Base-by-base conservation (phyloP, 2,797 vertebrate genomes). In the Ctenochaetus hawaiiensis region DNA sequence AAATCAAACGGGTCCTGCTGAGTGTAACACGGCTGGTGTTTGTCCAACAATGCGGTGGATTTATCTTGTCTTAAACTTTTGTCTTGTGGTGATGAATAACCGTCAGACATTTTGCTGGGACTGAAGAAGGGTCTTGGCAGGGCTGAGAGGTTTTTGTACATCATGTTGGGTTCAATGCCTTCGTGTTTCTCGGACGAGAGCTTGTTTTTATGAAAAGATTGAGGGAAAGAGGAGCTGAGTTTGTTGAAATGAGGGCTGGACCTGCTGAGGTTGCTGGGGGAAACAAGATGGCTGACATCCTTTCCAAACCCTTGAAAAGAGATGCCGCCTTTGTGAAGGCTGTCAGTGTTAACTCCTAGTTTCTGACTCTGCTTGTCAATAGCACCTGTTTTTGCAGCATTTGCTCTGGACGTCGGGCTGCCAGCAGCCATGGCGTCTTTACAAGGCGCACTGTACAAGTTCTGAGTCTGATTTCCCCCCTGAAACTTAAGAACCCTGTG, bases 1-100 rank as follows among this genome's bases (percentile, higher is more conserved):
- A 93, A 94, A 51, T 95, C 92, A 51, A 92, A 94, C 5, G 93
- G 88, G 77, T 95, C 95, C 66, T 94, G 94, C 52, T 94, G 93
- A 41, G 90, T 63, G 78, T 93, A 94, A 75, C 91, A 92, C 4
- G 90, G 79, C 88, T 90, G 91, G 86, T 90, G 90, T 77, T 95
- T 94, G 68, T 93, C 92, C 2, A 89, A 67, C 0, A 68, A 59
- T 1, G 57, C 51, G 16, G 81, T 63, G 6, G 92, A 61, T 68
- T 90, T 95, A n/a, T 93, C 93, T 12, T 67, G 90, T 62, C 86
- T 94, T 26, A 83, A 39, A 65, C 37, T 80, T 77, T 90, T 95
- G 49, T 90, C 86, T 7, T 89, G 92, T 23, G 82, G 80, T 5
- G 87, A 70, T 2, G 73, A 65, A 60, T 95, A 94, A 73, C 82